Evolutionary conservation across 1,140 invertebrate genomes (phyloP), one percentile per base, ranked within the genome.

Genomic region (Bombus difficillimus): DNA sequence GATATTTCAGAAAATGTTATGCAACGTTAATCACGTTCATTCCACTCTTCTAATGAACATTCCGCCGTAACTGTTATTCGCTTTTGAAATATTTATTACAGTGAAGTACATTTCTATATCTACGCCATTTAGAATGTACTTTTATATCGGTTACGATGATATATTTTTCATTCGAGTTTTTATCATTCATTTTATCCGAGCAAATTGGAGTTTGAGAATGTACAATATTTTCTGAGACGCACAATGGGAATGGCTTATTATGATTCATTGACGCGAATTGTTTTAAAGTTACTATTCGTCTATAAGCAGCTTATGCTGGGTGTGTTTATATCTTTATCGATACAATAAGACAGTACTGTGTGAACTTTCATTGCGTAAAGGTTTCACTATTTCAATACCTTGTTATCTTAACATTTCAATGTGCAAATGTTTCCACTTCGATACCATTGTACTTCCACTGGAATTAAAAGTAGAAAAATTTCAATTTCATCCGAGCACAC

Each of bases 281-380:
- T 53, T 53, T 53, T 18, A 53, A 47, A 53, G 5, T 53, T 53
- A 22, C n/a, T 5, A 39, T 12, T 69, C 18, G 39, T 13, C 10
- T 39, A 13, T 25, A 25, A 39, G 37, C 13, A 39, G 3, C 9
- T 22, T 39, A 10, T 28, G 2, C 13, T 41, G 3, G 28, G 5
- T 18, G 28, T 41, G 69, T 41, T 41, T 72, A 15, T n/a, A 15
- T 28, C 25, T 41, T 72, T 72, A 41, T 72, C 3, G 69, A 28
- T n/a, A 72, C 4, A 72, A 28, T n/a, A 28, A 41, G 25, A 28
- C 28, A 2, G 22, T 28, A 12, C 28, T 71, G 4, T 6, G 32
- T 41, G 69, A 72, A 72, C 69, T 72, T 72, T 72, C 69, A n/a
- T 72, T 72, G 39, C 39, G 39, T 6, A n/a, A 41, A 72, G 25